Evolutionary conservation across 2,797 vertebrate species (phyloP), one percentile per base, ranked within the genome.

Genomic region (Pseudochromis fuscus): DNA sequence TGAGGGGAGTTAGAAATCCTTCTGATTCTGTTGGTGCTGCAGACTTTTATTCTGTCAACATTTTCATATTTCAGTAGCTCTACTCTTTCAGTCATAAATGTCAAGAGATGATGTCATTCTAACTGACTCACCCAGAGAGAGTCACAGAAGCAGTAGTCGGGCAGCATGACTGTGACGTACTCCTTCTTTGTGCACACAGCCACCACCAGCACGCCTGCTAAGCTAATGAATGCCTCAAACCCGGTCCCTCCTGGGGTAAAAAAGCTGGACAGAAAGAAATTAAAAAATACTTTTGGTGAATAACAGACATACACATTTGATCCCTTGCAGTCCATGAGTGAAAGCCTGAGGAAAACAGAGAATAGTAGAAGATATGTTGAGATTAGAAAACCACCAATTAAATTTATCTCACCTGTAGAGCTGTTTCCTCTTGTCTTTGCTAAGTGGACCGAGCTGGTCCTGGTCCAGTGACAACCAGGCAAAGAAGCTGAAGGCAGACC

Each of bases 121-220:
- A 25, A 0, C 13, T 0, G 27, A 89, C 94, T 90, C 81, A 99
- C 98, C 98, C 98, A 99, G 55, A 99, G 96, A 2, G 98, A 99
- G 88, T 99, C 98, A 91, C 96, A 97, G 91, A 99, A 97, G 87
- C 96, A 97, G 88, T 98, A 96, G 71, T 99, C 98, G 0, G 97
- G 96, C 75, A 99, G 94, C 93, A 95, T 95, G 71, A 99, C 97
- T 0, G 98, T 98, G 53, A 97, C 95, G 7, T 99, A 99, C 83
- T 99, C 98, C 90, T 97, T 97, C 92, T 98, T 99, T 0, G 96
- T 98, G 89, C 98, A 99, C 19, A 99, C 97, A 0, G 98, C 98
- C 79, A 98, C 97, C 68, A 98, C 97, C 72, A 99, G 68, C 25
- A 94, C 89, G 4, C 98, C 98, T 0, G 94, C 94, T 19, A 89